A percentile compares a stretch with the other conserved stretches of the same genome.
These are phyloP conservation scores for Diaprepes abbreviatus DNA, from an alignment of 2,888 invertebrate genomes.

Conservation along the genomic window DNA sequence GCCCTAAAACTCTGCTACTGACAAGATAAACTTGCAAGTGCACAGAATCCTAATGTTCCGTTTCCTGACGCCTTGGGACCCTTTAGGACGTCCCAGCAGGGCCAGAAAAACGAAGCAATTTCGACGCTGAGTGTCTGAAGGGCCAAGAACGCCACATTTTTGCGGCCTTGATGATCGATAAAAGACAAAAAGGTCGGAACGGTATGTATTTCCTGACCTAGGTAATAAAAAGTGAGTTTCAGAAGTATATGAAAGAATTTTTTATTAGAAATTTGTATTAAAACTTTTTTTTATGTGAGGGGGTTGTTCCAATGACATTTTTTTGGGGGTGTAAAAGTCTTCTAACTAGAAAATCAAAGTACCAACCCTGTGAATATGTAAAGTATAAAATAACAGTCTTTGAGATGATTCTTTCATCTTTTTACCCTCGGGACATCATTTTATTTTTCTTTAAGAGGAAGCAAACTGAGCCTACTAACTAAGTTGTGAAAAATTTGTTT, in stretches of 20 bases:
- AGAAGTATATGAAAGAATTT: not conserved
- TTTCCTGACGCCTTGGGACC: conserved; percentile 15
- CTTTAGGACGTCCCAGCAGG: conserved; percentile 26
- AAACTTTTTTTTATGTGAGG: too few relatives aligned
- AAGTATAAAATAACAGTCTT: too few relatives aligned
- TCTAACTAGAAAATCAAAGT: too few relatives aligned
- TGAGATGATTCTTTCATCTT: too few relatives aligned
- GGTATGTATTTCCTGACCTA: not conserved
- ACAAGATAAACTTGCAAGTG: conserved; percentile 26
- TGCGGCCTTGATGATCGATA: conserved; percentile 10
- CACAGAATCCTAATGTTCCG: conserved; percentile 19
- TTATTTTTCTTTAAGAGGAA: too few relatives aligned
- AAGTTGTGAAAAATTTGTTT: too few relatives aligned
- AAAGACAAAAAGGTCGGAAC: conserved; percentile 4
- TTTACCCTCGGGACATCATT: too few relatives aligned
- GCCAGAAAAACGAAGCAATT: conserved; percentile 20
- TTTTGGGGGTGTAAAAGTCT: too few relatives aligned
- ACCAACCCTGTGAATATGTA: too few relatives aligned
- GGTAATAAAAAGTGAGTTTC: conserved; percentile 4
- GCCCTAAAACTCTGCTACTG: conserved; percentile 15
- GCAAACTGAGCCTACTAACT: too few relatives aligned
- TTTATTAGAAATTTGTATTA: not conserved
- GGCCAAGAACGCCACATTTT: conserved; percentile 1
- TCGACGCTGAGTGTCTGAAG: conserved; percentile 2
- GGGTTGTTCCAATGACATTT: too few relatives aligned